Evolutionary conservation across 2,113 vertebrate genomes (phyloP), one percentile per base, ranked within the genome.

Genomic region (Phalacrocorax pelagicus): DNA sequence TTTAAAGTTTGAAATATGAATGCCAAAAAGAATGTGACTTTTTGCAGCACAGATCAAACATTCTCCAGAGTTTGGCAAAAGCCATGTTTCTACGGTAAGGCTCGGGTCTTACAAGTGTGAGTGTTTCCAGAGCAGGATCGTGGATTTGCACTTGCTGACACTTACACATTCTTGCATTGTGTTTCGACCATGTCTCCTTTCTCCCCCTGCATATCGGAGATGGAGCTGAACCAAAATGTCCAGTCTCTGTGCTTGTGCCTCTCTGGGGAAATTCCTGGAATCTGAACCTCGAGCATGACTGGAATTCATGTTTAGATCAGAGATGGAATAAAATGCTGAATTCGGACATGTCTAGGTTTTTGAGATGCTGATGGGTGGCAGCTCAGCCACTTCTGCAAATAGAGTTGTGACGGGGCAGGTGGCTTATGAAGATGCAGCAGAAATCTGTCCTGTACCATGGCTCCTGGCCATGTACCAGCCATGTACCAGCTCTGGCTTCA

Each of bases 1-100:
- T 97, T 96, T 97, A 96, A 96, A 95, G 52, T 91, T 87, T 96
- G 94, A 96, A 90, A 94, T 96, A 92, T 94, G 93, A 96, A 96
- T 90, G 95, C 90, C 89, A 78, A 96, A 81, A 97, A 96, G 94
- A 97, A 97, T 96, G 93, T 96, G 93, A 74, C 95, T 96, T 94
- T 93, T 51, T 92, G 89, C 95, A 96, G 86, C 74, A 47, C 81
- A 82, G 78, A 97, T 95, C 86, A 95, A 97, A 95, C 91, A 86
- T 85, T 96, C 93, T 94, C 84, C 95, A 91, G 89, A 95, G 89
- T 96, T 95, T 96, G 92, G 95, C 95, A 87, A 81, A 90, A 70
- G 74, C 81, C 0, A 6, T 24, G 81, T 90, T 97, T 94, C 92
- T 85, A 65, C 0, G 21, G 62, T 30, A 62, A 22, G 73, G 81